Conservation (phyloP, 2,113 vertebrate species). For the Clupea harengus region DNA sequence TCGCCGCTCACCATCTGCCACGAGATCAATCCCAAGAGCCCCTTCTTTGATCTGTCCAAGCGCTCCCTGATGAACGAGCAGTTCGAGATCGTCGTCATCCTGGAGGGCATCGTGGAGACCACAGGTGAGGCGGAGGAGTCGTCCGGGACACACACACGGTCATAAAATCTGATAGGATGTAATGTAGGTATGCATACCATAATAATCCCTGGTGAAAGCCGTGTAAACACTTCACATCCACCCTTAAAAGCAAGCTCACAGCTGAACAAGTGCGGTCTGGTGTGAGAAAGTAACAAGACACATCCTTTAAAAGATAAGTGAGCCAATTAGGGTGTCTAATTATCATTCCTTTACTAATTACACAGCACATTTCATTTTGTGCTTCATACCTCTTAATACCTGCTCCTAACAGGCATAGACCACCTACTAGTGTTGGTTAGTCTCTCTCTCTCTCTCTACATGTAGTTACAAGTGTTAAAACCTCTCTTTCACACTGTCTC, state of each 20-base stretch:
- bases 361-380: not conserved
- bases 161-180: too few species aligned
- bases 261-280: not conserved
- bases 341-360: not conserved
- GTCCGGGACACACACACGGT: too few species aligned
- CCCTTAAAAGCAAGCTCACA: not conserved
- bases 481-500: not conserved
- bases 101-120: conserved; percentile 88
- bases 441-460: not conserved
- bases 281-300: not conserved
- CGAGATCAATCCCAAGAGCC: conserved; percentile 83
- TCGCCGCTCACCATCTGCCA: conserved; percentile 90
- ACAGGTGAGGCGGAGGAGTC: conserved; percentile 69
- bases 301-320: not conserved
- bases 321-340: not conserved
- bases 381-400: not conserved
- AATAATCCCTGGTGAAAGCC: not conserved
- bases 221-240: not conserved
- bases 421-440: not conserved
- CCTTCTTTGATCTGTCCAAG: conserved; percentile 85
- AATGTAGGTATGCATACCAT: not conserved
- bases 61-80: conserved; percentile 82
- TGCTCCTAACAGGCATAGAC: not conserved
- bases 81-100: conserved; percentile 89
- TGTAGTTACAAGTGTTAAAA: too few species aligned